These are phyloP conservation scores for Rotaria magnacalcarata DNA, from an alignment of 2,888 invertebrate genomes.

Conservation along the genomic window DNA sequence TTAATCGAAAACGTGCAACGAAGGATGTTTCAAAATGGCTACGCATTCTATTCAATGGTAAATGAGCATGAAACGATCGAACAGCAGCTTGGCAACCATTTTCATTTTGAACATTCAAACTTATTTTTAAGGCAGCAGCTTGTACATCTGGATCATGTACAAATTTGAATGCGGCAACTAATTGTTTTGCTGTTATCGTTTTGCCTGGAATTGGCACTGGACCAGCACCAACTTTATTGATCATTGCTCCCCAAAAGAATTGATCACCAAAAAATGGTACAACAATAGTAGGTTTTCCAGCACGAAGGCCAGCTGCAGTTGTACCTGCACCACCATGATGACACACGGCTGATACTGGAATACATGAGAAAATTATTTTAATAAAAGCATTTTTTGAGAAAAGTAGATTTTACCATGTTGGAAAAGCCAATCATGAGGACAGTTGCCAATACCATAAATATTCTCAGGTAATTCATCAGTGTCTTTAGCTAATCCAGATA, in stretches of 20 bases:
- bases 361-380: too few relatives aligned
- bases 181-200: not conserved
- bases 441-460: not conserved
- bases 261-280: constrained; percentile 36
- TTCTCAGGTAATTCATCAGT: not conserved
- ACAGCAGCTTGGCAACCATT: not conserved
- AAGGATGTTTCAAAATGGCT: not conserved
- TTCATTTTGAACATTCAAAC: not conserved
- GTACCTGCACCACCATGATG: constrained; percentile 30
- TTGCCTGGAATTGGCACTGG: not conserved
- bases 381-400: too few relatives aligned
- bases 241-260: constrained; percentile 1
- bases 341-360: not conserved
- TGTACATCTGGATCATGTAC: not conserved
- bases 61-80: not conserved
- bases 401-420: not conserved
- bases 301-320: not conserved
- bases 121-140: not conserved
- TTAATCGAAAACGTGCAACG: not conserved
- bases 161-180: not conserved
- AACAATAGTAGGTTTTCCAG: not conserved
- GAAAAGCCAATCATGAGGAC: constrained; percentile 24
- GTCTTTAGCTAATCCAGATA: not conserved
- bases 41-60: not conserved
- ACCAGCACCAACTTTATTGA: not conserved